phyloP scores from a whole-genome alignment of 2,888 invertebrate species.

The Drosophila falleni region DNA sequence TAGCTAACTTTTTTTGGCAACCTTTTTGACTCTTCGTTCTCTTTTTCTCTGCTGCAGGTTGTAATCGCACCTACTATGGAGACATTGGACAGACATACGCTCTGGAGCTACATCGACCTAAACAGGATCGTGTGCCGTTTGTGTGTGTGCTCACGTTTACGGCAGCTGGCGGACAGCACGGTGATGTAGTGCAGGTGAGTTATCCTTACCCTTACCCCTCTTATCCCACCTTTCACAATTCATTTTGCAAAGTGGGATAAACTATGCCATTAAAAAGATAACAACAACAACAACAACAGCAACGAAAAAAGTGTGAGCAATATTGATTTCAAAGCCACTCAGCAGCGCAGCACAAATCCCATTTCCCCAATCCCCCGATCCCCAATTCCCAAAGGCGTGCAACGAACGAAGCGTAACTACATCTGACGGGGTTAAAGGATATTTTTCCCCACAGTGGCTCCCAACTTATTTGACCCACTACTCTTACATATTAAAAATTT shows the following conservation, averaged over 20 bases:
- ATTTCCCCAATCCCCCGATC: slow-evolving; percentile 33
- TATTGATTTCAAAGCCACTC: slow-evolving; percentile 79
- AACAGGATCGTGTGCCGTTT: slow-evolving; percentile 94
- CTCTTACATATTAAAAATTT: too few relatives aligned
- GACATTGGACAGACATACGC: slow-evolving; percentile 95
- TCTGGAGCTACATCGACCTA: slow-evolving; percentile 93
- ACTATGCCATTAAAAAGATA: slow-evolving; percentile 78
- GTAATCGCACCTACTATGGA: slow-evolving; percentile 96
- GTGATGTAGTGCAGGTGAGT: slow-evolving; percentile 94
- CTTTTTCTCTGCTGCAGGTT: slow-evolving; percentile 84
- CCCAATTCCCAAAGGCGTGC: slow-evolving; percentile 34
- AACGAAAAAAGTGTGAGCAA: slow-evolving; percentile 34
- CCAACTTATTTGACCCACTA: too few relatives aligned
- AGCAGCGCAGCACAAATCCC: slow-evolving; percentile 56
- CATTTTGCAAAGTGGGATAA: slow-evolving; percentile 72
- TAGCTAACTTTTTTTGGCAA: slow-evolving; percentile 26
- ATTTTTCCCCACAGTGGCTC: background rate
- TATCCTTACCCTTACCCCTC: too few relatives aligned
- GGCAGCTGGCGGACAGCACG: slow-evolving; percentile 92
- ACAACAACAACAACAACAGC: slow-evolving; percentile 37
- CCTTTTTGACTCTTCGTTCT: background rate
- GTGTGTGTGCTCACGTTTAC: slow-evolving; percentile 94
- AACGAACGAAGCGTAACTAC: slow-evolving; percentile 58
- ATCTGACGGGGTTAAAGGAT: slow-evolving; percentile 52
- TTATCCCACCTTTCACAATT: slow-evolving; percentile 57